Base-by-base conservation (phyloP, 2,888 invertebrate species). In the Rapana venosa region DNA sequence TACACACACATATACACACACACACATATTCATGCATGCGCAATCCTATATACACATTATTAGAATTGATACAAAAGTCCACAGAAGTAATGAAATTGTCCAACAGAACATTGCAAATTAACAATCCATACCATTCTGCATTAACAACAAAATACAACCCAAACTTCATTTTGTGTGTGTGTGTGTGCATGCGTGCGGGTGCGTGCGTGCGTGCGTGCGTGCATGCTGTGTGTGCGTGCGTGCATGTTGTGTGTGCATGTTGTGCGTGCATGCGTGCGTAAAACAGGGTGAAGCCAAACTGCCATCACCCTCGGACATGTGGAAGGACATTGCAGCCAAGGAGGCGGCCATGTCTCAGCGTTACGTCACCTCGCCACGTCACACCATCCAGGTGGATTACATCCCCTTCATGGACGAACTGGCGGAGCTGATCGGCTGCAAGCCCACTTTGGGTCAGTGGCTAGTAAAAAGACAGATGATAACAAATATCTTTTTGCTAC, bases 391-490 rank as follows among this genome's bases (percentile, higher is more conserved):
- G 92, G 96, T 96, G 17, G 96, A 96, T 90, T 94, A 93, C 90
- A 89, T 94, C 17, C 89, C 90, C 22, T 96, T 95, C 92, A 96
- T 96, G 96, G 96, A 96, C 91, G 96, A 96, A 90, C 90, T 97
- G 88, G 96, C 96, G 8, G 92, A 93, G 58, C 84, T 96, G 6
- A 93, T 95, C 66, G 96, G 96, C 20, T 96, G 95, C 90, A 74
- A 74, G n/a, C 74, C 74, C n/a, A 26, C 8, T n/a, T 26, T 74
- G 74, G 74, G 74, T 74, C 8, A 74, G 74, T 74, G 74, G 11
- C 61, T 22, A 47, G 47, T 47, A 47, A 5, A 2, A 47, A 47
- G 47, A 47, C 47, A n/a, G n/a, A n/a, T n/a, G n/a, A n/a, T n/a
- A n/a, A n/a, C n/a, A n/a, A n/a, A n/a, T n/a, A n/a, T n/a, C n/a